Evolutionary conservation across 2,113 vertebrate genomes (phyloP).

Genomic region (Clupea harengus): DNA sequence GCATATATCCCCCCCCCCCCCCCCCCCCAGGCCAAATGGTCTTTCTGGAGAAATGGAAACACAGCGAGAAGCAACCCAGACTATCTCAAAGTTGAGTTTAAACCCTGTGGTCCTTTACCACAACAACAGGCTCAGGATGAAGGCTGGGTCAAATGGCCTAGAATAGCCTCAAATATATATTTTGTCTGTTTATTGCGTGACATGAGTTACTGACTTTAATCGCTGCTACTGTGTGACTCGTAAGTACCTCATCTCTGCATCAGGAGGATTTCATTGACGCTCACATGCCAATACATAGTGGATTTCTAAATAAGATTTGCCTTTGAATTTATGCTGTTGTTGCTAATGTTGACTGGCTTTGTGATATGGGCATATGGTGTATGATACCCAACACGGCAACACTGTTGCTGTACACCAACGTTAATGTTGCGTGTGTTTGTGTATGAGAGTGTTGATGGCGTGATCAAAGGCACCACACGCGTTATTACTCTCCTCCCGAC

Average conservation of each 20-base stretch:
- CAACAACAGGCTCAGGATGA: neutral
- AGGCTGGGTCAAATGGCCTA: neutral
- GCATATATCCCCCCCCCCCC: neutral
- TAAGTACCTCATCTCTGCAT: neutral
- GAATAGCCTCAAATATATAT: neutral
- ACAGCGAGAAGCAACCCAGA: neutral
- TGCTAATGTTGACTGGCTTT: neutral
- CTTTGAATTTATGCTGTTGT: too few species aligned
- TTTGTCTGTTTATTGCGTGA: neutral
- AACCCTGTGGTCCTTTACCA: neutral
- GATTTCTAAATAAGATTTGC: too few species aligned
- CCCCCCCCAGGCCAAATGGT: neutral
- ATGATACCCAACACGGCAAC: neutral
- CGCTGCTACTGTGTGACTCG: too few species aligned
- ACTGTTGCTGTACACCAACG: neutral
- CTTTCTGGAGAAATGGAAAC: neutral
- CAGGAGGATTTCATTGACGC: neutral
- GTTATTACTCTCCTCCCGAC: neutral
- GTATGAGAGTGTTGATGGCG: neutral
- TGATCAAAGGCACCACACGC: neutral
- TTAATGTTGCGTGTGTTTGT: neutral
- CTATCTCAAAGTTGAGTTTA: neutral
- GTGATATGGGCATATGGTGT: neutral
- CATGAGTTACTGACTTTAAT: neutral
- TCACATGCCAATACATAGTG: neutral